phyloP scores from a whole-genome alignment of 2,113 vertebrate species.

The Canis aureus region DNA sequence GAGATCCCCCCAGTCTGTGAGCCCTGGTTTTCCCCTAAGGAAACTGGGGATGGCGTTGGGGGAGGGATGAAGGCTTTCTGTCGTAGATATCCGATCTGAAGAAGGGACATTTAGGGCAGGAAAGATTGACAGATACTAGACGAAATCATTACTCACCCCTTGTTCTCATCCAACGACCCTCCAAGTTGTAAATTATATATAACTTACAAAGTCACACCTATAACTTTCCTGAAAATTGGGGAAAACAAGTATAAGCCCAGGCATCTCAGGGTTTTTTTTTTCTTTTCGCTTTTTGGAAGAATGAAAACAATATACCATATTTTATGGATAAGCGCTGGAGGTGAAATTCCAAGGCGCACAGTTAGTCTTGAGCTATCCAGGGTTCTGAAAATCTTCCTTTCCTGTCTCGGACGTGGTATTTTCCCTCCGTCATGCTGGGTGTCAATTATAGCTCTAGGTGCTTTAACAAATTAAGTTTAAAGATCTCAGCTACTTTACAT shows the following conservation, averaged over 20 bases:
- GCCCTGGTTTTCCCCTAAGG: neutral
- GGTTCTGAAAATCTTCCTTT: constrained; percentile 76
- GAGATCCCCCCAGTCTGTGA: neutral
- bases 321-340: neutral
- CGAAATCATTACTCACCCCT: neutral
- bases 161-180: neutral
- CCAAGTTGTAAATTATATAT: constrained; percentile 32
- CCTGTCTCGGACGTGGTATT: neutral
- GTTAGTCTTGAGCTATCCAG: constrained; percentile 71
- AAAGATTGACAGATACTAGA: constrained; percentile 6
- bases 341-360: neutral
- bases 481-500: neutral
- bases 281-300: neutral
- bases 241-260: constrained; percentile 23
- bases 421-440: neutral
- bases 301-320: constrained; percentile 18
- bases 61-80: neutral
- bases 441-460: neutral
- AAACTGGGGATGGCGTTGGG: neutral
- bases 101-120: neutral
- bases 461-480: constrained; percentile 64
- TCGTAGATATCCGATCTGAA: neutral
- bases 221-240: neutral
- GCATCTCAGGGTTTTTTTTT: neutral
- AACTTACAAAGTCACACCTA: constrained; percentile 20